Conservation (phyloP, 2,797 vertebrate genomes). For the Amphiprion clarkii region DNA sequence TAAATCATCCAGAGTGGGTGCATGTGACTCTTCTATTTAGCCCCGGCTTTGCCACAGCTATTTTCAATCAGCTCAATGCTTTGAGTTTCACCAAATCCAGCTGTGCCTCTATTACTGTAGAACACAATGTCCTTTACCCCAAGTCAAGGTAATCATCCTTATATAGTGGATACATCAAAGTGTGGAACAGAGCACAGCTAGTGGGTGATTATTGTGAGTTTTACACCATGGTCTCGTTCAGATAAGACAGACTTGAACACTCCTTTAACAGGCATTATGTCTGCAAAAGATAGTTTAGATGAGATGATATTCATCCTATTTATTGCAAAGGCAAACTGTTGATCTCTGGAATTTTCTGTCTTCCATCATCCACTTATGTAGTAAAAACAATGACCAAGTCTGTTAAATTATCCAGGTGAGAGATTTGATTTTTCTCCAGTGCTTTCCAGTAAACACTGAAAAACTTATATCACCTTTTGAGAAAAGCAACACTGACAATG, state of each 20-base stretch:
- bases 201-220: background rate
- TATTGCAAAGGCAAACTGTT: conserved; percentile 6
- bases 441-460: conserved; percentile 12
- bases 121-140: conserved; percentile 15
- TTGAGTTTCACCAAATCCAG: conserved; percentile 28
- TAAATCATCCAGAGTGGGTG: background rate
- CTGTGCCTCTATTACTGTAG: background rate
- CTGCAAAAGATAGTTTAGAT: too few species aligned
- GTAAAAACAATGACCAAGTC: conserved; percentile 26
- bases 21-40: background rate
- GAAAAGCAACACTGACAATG: background rate
- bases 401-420: conserved; percentile 11
- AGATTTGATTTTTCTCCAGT: conserved; percentile 10
- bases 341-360: conserved; percentile 14
- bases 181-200: background rate
- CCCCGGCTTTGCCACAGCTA: background rate
- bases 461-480: background rate
- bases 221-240: background rate
- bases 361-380: conserved; percentile 17
- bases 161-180: background rate
- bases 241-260: background rate
- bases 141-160: background rate
- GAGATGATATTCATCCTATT: background rate
- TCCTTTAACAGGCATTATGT: background rate
- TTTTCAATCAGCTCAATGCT: conserved; percentile 11